Evolutionary conservation across 2,113 vertebrate species (phyloP).

Genomic region (Ovibos moschatus): DNA sequence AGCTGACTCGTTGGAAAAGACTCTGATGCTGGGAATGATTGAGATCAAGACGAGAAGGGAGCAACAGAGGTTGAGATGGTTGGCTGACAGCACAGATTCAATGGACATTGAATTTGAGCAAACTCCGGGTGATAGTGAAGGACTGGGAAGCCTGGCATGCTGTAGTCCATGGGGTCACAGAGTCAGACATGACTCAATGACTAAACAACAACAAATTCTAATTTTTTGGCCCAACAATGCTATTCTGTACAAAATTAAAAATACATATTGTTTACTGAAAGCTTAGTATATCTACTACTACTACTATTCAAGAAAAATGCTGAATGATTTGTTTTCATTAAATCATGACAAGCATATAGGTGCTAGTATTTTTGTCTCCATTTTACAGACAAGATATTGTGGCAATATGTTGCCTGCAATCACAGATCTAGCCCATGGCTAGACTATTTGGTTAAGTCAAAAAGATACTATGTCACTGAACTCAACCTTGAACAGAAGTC

Average conservation of each 20-base stretch:
- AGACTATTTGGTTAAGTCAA: neutral
- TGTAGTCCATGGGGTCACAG: neutral
- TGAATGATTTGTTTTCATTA: neutral
- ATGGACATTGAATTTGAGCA: neutral
- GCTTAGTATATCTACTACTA: neutral
- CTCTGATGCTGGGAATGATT: neutral
- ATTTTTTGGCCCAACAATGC: neutral
- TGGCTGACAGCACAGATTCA: neutral
- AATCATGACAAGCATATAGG: neutral
- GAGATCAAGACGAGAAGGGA: neutral
- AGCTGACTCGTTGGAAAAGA: neutral
- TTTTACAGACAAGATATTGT: neutral
- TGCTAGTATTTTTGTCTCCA: neutral
- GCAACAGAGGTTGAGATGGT: neutral
- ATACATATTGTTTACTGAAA: neutral
- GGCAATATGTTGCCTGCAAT: neutral
- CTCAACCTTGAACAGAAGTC: neutral
- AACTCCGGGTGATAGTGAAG: neutral
- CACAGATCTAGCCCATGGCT: neutral
- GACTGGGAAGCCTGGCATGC: neutral
- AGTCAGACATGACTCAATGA: neutral
- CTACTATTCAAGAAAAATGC: neutral
- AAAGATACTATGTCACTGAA: neutral
- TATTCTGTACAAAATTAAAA: neutral
- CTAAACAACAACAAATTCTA: neutral